A percentile compares a stretch with the other conserved stretches of the same genome.
These are phyloP conservation scores for Ariolimax columbianus DNA, from an alignment of 2,888 invertebrate genomes.

Conservation along the genomic window DNA sequence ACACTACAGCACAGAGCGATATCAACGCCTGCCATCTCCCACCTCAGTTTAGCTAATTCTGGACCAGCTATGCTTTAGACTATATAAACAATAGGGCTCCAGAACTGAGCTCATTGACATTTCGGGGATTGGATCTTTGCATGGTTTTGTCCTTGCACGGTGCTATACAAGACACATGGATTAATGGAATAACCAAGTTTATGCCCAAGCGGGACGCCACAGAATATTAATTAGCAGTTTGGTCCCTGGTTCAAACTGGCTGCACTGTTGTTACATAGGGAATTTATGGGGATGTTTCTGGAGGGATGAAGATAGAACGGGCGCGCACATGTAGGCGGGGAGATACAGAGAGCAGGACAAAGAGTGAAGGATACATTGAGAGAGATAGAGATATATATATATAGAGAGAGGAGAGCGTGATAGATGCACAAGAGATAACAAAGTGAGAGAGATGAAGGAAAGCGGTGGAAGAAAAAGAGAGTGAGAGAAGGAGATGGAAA, in stretches of 20 bases:
- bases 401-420: conserved; percentile 14
- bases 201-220: neutral
- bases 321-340: conserved; percentile 31
- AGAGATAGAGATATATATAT: no score
- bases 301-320: conserved; percentile 1
- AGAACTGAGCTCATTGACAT: neutral
- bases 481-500: neutral
- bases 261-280: neutral
- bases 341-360: conserved; percentile 23
- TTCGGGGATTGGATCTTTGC: neutral
- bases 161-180: conserved; percentile 24
- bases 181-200: conserved; percentile 42
- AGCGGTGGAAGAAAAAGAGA: neutral
- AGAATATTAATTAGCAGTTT: conserved; percentile 32
- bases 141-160: conserved; percentile 10
- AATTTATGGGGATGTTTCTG: neutral
- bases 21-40: neutral
- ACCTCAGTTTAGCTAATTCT: neutral
- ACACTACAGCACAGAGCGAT: neutral
- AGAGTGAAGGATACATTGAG: conserved; percentile 15
- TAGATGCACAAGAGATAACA: no score
- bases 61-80: conserved; percentile 6
- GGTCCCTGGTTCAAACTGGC: neutral
- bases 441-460: neutral
- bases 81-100: conserved; percentile 18